These are phyloP conservation scores for Trachelipus rathkii DNA, from an alignment of 1,140 invertebrate species.

Conservation along the genomic window DNA sequence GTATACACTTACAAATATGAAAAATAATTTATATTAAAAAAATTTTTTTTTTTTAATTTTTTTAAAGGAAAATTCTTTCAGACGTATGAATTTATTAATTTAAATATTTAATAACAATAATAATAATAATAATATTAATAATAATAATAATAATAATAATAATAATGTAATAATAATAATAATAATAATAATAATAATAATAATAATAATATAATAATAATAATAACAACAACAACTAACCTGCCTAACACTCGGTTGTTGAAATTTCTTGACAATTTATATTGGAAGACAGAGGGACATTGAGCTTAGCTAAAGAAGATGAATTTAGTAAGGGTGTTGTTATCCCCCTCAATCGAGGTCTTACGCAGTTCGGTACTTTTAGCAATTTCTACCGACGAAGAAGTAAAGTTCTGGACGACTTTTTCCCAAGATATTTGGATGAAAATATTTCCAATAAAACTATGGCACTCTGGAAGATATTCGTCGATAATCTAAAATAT, in stretches of 20 bases:
- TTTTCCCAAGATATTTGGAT: conserved; percentile 59
- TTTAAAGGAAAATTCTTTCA: too few species aligned
- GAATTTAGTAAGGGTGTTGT: neutral
- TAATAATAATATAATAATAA: neutral
- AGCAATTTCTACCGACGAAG: conserved; percentile 46
- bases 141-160: neutral
- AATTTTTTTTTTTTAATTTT: too few species aligned
- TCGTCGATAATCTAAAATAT: conserved; percentile 58
- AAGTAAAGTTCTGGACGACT: conserved; percentile 49
- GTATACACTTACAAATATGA: too few species aligned
- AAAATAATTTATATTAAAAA: too few species aligned
- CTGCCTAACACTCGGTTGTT: conserved; percentile 65
- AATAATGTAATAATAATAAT: neutral
- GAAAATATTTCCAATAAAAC: conserved; percentile 67
- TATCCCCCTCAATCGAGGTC: neutral
- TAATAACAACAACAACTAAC: conserved; percentile 46
- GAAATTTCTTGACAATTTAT: conserved; percentile 64
- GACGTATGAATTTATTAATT: too few species aligned
- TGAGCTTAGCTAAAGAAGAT: conserved; percentile 50
- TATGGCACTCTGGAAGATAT: conserved; percentile 66
- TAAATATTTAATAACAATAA: too few species aligned
- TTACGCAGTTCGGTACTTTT: neutral
- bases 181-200: neutral
- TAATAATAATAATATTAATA: too few species aligned
- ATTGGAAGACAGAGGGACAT: conserved; percentile 60